Conservation (phyloP, 2,113 vertebrate species). For the Acanthochromis polyacanthus region DNA sequence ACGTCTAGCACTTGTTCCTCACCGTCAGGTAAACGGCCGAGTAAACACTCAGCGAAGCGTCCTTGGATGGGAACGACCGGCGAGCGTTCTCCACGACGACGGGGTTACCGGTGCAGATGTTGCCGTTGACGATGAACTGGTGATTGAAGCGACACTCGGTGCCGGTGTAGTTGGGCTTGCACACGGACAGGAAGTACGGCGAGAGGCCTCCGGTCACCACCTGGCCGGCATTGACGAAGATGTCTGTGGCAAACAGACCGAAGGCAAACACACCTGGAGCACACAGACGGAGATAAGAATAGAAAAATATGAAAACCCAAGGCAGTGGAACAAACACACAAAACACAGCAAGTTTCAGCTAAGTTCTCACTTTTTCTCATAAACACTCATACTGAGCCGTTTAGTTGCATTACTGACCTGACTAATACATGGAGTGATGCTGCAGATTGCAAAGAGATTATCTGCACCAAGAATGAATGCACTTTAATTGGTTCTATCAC, state of each 20-base stretch:
- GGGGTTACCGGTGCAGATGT: constrained; percentile 95
- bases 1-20: constrained; percentile 43
- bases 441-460: not conserved
- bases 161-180: constrained; percentile 97
- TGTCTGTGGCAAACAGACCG: constrained; percentile 98
- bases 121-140: constrained; percentile 92
- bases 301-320: not conserved
- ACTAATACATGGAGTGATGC: not conserved
- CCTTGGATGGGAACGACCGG: constrained; percentile 97
- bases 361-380: not conserved
- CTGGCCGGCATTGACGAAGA: constrained; percentile 98
- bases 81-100: constrained; percentile 91
- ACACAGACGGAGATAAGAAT: constrained; percentile 1
- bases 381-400: too few species aligned
- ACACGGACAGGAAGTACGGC: constrained; percentile 96
- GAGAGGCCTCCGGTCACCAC: constrained; percentile 96
- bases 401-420: not conserved
- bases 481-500: not conserved
- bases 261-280: constrained; percentile 96
- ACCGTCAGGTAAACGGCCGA: constrained; percentile 97
- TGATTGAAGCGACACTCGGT: constrained; percentile 90
- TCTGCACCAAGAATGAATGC: not conserved
- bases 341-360: constrained; percentile 1
- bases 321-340: constrained; percentile 2
- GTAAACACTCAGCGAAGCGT: constrained; percentile 96